Conservation (phyloP, 2,113 vertebrate genomes). For the Girardinichthys multiradiatus region DNA sequence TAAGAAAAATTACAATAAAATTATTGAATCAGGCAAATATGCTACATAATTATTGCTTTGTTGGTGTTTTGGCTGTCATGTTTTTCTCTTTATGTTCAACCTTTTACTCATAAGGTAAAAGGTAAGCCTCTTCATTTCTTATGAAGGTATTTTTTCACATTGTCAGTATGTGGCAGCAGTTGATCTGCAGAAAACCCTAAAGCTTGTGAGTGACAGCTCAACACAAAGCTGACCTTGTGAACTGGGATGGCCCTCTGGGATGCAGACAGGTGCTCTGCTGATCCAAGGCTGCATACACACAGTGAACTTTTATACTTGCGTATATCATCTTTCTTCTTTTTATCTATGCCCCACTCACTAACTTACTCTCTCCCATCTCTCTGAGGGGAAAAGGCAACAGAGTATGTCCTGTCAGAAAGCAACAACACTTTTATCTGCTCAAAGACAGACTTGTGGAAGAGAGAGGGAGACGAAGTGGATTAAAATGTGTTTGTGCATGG, state of each 20-base stretch:
- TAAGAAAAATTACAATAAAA: background rate
- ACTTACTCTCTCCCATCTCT: constrained; percentile 28
- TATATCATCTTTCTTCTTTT: constrained; percentile 43
- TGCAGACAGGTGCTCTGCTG: constrained; percentile 44
- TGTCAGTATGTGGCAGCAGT: background rate
- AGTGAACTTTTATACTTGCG: constrained; percentile 56
- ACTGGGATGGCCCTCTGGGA: constrained; percentile 32
- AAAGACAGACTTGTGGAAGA: constrained; percentile 26
- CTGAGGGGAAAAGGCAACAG: constrained; percentile 19
- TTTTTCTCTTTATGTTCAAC: background rate
- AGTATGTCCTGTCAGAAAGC: constrained; percentile 50
- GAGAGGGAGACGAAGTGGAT: constrained; percentile 29
- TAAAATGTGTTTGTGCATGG: constrained; percentile 38
- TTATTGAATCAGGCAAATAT: background rate
- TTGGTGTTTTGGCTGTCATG: background rate
- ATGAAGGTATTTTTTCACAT: constrained; percentile 20
- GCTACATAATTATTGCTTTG: background rate
- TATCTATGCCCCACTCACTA: constrained; percentile 25
- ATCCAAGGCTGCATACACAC: constrained; percentile 57
- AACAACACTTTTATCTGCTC: constrained; percentile 58
- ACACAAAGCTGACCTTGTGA: constrained; percentile 58
- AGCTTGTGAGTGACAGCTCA: constrained; percentile 52
- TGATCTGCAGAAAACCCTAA: constrained; percentile 17
- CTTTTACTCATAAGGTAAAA: constrained; percentile 9
- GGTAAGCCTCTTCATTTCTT: constrained; percentile 12